Evolutionary conservation across 2,888 invertebrate genomes (phyloP).

Genomic region (Epistrophe grossulariae): DNA sequence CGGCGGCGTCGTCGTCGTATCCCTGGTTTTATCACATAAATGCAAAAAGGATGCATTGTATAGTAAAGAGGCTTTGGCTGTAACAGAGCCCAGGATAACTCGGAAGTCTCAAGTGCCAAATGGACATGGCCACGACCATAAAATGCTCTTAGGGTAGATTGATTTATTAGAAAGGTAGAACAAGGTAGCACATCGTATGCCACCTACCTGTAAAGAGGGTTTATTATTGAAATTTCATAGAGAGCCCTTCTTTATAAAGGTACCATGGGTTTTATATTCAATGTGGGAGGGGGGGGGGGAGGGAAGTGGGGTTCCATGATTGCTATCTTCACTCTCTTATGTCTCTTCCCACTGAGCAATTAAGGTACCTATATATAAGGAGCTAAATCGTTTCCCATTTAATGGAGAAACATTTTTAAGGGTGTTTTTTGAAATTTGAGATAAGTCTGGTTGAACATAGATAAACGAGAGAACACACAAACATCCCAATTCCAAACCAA

Average conservation of each 20-base stretch:
- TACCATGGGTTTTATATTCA: background rate
- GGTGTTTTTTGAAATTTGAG: constrained; percentile 11
- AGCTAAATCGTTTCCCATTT: background rate
- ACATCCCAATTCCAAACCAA: background rate
- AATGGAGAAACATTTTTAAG: background rate
- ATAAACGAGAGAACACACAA: background rate
- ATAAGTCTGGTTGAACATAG: background rate
- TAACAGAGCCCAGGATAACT: constrained; percentile 1
- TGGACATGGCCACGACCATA: constrained; percentile 56
- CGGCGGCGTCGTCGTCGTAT: constrained; percentile 10
- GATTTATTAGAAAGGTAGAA: constrained; percentile 65
- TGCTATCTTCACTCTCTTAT: background rate
- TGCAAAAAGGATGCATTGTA: constrained; percentile 61
- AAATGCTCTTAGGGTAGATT: constrained; percentile 68
- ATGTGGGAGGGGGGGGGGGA: no score
- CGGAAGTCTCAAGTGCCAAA: constrained; percentile 34
- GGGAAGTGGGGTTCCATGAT: constrained; percentile 6
- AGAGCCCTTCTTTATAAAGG: background rate
- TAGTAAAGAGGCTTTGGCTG: background rate
- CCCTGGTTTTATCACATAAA: constrained; percentile 60
- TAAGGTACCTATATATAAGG: constrained; percentile 5
- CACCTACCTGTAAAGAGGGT: constrained; percentile 15
- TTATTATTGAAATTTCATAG: constrained; percentile 12
- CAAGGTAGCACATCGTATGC: background rate
- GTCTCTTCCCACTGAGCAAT: constrained; percentile 5